These are phyloP conservation scores for Drosophila athabasca DNA, from an alignment of 1,140 invertebrate genomes.

Conservation along the genomic window DNA sequence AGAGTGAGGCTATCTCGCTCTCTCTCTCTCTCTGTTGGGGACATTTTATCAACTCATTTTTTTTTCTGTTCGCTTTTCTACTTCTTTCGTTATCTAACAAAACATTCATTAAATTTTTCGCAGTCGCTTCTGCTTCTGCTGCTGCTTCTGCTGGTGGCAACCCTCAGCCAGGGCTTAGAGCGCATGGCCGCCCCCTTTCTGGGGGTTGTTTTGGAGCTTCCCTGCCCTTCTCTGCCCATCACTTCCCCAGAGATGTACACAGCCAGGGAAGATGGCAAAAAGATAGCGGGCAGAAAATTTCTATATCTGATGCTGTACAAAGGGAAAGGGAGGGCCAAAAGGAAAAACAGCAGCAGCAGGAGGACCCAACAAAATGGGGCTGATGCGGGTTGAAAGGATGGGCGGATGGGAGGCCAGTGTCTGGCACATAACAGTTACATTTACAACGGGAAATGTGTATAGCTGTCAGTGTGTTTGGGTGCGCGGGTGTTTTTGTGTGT, in stretches of 20 bases:
- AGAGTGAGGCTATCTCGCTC: slow-evolving; percentile 22
- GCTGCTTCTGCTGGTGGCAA: slow-evolving; percentile 39
- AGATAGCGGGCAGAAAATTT: slow-evolving; percentile 78
- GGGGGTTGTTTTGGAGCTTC: slow-evolving; percentile 71
- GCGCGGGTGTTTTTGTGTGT: too few species aligned
- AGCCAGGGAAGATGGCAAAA: slow-evolving; percentile 68
- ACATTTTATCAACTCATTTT: slow-evolving; percentile 64
- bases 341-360: too few species aligned
- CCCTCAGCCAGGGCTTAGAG: slow-evolving; percentile 54
- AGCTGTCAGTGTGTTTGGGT: too few species aligned
- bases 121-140: slow-evolving; percentile 40
- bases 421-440: slow-evolving; percentile 72
- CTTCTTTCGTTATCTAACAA: slow-evolving; percentile 68
- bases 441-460: slow-evolving; percentile 35
- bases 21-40: slow-evolving; percentile 29
- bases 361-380: slow-evolving; percentile 37
- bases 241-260: slow-evolving; percentile 20
- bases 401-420: slow-evolving; percentile 40
- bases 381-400: not conserved
- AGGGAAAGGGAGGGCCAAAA: too few species aligned
- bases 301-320: slow-evolving; percentile 75
- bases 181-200: slow-evolving; percentile 52
- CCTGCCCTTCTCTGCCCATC: too few species aligned
- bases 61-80: slow-evolving; percentile 28
- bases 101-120: slow-evolving; percentile 81